Conservation (phyloP, 2,113 vertebrate genomes). For the Sula dactylatra region DNA sequence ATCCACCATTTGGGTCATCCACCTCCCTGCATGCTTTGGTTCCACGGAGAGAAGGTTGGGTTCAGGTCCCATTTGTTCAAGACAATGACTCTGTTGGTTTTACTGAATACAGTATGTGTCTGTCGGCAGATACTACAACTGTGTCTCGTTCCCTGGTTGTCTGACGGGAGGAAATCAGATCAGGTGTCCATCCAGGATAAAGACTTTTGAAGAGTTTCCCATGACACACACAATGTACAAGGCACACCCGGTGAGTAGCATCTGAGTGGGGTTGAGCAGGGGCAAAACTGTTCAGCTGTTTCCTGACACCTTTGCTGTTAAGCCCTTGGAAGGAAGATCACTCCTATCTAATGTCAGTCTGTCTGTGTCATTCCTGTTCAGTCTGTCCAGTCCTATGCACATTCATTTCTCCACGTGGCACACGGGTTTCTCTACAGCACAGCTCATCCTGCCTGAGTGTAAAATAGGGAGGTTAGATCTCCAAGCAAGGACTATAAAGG, state of each 20-base stretch:
- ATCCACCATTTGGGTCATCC: not conserved
- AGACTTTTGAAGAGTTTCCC: slow-evolving; percentile 93
- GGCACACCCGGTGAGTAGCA: slow-evolving; percentile 81
- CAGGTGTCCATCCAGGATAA: slow-evolving; percentile 83
- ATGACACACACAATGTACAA: slow-evolving; percentile 86
- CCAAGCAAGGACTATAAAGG: not conserved
- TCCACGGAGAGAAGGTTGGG: not conserved
- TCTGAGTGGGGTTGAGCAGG: not conserved
- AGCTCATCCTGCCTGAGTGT: not conserved
- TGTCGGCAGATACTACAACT: slow-evolving; percentile 91
- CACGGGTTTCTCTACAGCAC: not conserved
- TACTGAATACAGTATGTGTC: not conserved
- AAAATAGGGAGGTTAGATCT: not conserved
- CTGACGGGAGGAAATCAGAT: slow-evolving; percentile 82
- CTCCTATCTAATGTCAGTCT: slow-evolving; percentile 16
- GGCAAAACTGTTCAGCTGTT: not conserved
- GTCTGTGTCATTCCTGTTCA: slow-evolving; percentile 29
- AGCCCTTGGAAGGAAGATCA: not conserved
- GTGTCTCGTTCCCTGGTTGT: slow-evolving; percentile 88
- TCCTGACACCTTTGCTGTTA: not conserved
- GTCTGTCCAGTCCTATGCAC: not conserved
- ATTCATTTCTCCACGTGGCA: not conserved
- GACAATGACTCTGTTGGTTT: not conserved
- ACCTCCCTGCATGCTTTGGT: not conserved
- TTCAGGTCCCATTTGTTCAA: not conserved